Conservation (phyloP, 2,888 invertebrate genomes). For the Nebria salina region DNA sequence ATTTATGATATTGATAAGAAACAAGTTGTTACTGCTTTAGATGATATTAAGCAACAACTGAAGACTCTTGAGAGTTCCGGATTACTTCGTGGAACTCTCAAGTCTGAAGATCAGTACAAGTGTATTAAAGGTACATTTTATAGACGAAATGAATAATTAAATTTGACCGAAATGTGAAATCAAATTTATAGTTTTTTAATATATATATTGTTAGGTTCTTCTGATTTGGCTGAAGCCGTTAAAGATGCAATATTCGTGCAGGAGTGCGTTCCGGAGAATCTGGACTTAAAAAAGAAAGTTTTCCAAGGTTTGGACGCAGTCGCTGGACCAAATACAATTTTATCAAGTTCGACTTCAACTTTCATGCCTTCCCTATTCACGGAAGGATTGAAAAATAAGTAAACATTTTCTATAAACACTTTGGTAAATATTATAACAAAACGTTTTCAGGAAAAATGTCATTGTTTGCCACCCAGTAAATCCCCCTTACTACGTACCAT, state of each 20-base stretch:
- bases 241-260: conserved; percentile 84
- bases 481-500: conserved; percentile 94
- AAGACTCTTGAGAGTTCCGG: conserved; percentile 75
- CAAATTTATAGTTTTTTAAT: background rate
- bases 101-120: conserved; percentile 77
- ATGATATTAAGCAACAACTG: conserved; percentile 78
- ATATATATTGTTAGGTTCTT: conserved; percentile 65
- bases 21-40: conserved; percentile 78
- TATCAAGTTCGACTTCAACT: conserved; percentile 94
- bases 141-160: conserved; percentile 9
- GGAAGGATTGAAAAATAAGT: conserved; percentile 78
- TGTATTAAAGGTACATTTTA: conserved; percentile 75
- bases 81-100: conserved; percentile 79
- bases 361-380: conserved; percentile 90
- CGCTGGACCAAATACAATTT: conserved; percentile 77
- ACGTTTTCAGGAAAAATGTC: conserved; percentile 65
- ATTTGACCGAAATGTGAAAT: background rate
- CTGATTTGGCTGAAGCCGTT: conserved; percentile 74
- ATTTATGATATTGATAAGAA: conserved; percentile 85
- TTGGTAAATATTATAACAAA: background rate
- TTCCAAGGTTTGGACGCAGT: conserved; percentile 81
- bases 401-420: conserved; percentile 24
- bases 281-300: conserved; percentile 84
- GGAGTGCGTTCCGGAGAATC: conserved; percentile 92
- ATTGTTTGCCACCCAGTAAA: conserved; percentile 95